Conservation (phyloP, 2,797 vertebrate species). For the Eurystomus glaucurus region DNA sequence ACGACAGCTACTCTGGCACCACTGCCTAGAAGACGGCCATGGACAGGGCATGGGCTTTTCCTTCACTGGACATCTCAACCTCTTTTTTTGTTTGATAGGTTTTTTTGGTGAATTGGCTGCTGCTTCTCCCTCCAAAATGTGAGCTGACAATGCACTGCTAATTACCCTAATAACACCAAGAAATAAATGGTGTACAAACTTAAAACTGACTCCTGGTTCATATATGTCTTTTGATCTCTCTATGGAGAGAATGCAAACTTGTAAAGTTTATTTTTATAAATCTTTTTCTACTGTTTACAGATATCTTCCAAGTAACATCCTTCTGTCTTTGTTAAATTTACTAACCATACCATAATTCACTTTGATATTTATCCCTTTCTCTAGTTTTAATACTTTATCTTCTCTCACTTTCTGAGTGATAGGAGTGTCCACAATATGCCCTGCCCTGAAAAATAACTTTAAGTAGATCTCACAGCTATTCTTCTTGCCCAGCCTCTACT, state of each 20-base stretch:
- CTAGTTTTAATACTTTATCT: not conserved
- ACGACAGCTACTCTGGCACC: fast-evolving
- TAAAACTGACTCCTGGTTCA: fast-evolving
- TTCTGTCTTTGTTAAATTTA: not conserved
- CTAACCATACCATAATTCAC: not conserved
- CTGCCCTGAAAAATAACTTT: not conserved
- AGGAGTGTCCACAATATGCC: not conserved
- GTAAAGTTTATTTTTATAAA: not conserved
- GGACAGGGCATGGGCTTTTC: not conserved
- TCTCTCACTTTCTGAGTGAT: not conserved
- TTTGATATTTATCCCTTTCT: not conserved
- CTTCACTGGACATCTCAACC: not conserved
- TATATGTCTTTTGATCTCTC: not conserved
- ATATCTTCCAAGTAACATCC: not conserved
- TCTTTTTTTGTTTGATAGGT: not conserved
- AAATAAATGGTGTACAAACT: not conserved
- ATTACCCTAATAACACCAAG: not conserved
- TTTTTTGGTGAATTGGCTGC: not conserved
- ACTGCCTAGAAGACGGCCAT: not conserved
- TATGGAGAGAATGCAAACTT: not conserved
- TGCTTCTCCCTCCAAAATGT: not conserved
- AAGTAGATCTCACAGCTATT: not conserved
- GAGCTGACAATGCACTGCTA: not conserved
- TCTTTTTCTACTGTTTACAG: not conserved
- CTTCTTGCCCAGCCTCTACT: not conserved